Conservation (phyloP, 2,113 vertebrate species). For the Myrmecophaga tridactyla region DNA sequence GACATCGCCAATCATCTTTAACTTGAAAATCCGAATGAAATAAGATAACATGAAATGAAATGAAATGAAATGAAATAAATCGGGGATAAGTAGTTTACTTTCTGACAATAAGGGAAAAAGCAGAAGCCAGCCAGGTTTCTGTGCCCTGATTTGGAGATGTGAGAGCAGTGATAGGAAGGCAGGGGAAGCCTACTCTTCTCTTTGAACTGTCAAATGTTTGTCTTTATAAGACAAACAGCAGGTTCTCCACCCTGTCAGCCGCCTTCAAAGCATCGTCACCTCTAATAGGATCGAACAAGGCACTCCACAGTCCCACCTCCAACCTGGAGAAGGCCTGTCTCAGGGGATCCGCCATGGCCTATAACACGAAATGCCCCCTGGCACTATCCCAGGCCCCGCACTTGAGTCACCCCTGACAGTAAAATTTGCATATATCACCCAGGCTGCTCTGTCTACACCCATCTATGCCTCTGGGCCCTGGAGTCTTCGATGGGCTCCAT, state of each 20-base stretch:
- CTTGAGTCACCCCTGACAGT: not conserved
- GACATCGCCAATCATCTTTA: not conserved
- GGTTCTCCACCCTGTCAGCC: not conserved
- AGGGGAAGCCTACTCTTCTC: not conserved
- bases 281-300: conserved; percentile 32
- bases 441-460: not conserved
- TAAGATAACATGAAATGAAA: not conserved
- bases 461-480: not conserved
- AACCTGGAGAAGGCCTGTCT: conserved; percentile 35
- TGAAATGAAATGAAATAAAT: not conserved
- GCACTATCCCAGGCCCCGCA: not conserved
- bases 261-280: not conserved
- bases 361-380: conserved; percentile 53
- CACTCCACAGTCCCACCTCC: not conserved
- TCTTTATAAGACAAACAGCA: not conserved
- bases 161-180: not conserved
- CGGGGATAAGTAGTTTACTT: not conserved
- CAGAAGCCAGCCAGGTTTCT: not conserved
- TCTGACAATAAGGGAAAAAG: not conserved
- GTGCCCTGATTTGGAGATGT: not conserved
- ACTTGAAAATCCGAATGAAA: not conserved
- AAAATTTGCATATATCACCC: conserved; percentile 18
- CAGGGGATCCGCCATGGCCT: not conserved
- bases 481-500: not conserved
- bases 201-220: conserved; percentile 34